phyloP scores from a whole-genome alignment of 2,113 vertebrate genomes.

The Grallaria varia region DNA sequence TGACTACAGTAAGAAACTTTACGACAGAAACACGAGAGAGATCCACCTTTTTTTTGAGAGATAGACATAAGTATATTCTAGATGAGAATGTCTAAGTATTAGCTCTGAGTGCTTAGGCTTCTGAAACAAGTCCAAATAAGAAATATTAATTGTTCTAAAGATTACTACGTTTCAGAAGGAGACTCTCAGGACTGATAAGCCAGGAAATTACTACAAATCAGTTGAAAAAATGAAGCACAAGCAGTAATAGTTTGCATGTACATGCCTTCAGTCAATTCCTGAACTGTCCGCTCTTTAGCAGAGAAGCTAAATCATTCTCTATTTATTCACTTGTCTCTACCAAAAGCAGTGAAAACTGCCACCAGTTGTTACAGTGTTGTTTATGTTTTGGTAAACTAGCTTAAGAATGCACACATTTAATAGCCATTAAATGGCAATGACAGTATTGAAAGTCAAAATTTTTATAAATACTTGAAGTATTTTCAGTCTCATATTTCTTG shows the following conservation, averaged over 20 bases:
- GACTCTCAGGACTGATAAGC: background rate
- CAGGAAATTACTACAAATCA: background rate
- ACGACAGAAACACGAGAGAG: background rate
- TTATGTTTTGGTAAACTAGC: background rate
- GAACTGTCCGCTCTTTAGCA: background rate
- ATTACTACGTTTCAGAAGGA: background rate
- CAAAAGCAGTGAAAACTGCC: background rate
- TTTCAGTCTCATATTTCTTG: background rate
- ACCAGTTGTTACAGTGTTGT: background rate
- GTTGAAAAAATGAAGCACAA: background rate
- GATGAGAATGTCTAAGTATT: background rate
- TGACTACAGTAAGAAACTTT: background rate
- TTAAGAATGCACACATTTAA: background rate
- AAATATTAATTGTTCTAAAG: background rate
- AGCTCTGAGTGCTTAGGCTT: background rate
- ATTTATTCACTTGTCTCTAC: background rate
- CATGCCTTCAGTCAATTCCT: background rate
- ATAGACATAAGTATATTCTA: background rate
- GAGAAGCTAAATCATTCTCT: background rate
- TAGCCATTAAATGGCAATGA: background rate
- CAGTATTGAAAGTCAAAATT: background rate
- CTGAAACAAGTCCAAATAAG: background rate
- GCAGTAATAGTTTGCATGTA: background rate
- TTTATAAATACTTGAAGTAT: background rate
- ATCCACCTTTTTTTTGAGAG: background rate